Evolutionary conservation across 2,888 invertebrate genomes (phyloP), one percentile per base, ranked within the genome.

Genomic region (Cosmopolites sordidus): DNA sequence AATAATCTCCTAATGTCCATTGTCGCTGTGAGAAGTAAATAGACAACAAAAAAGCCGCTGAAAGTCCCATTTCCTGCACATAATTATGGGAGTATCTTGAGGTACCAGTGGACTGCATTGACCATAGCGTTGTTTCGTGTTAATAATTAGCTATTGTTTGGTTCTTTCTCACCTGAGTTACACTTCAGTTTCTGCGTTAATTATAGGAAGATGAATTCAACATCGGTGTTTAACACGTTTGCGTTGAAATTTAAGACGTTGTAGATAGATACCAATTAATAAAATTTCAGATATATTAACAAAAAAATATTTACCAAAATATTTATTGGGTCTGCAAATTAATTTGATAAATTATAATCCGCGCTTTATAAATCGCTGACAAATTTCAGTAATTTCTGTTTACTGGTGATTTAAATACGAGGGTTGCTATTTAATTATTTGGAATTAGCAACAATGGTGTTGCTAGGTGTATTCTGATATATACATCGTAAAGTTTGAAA

Each of bases 51-150:
- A 30, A 51, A 55, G 40, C 51, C 51, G 46, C 55, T 51, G 55
- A 55, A 50, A 55, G 50, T 47, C 46, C 47, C 55, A 44, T 55
- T 55, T 55, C 55, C 51, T 55, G 55, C 46, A 30, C 43, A 46
- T 55, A 55, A 55, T 55, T 51, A 55, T 55, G 55, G 40, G 55
- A 55, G 51, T 47, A 51, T 55, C 55, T 43, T 46, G 42, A 38
- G 16, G 16, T 16, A 40, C 18, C 43, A 47, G 51, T 55, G 55
- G 55, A 43, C 55, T 47, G 46, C 47, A 30, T 48, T 51, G 55
- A 55, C 55, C 51, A 51, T 46, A 51, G 38, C 50, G 51, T 51
- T 51, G 55, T 54, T 54, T 49, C 15, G 48, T 49, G 16, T 14
- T n/a, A 29, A 46, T 51, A 55, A 55, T 55, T 55, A 55, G 51